Percentiles rank a stretch among this genome's conserved stretches.
Conservation (phyloP, 2,113 vertebrate genomes). For the Lamprotornis superbus region DNA sequence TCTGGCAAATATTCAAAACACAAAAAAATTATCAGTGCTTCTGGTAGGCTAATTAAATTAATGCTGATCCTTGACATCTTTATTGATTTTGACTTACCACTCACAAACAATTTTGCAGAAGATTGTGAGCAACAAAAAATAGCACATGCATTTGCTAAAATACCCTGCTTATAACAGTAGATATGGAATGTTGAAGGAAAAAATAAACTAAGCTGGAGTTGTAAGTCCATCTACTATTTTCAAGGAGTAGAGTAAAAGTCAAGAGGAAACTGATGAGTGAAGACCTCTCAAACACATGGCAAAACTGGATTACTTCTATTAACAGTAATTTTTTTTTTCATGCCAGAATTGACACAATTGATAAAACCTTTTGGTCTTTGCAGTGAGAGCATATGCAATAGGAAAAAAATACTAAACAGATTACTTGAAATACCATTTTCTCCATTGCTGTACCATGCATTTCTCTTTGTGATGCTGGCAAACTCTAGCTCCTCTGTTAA, state of each 20-base stretch:
- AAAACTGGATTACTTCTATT: background rate
- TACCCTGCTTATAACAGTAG: background rate
- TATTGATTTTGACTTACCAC: background rate
- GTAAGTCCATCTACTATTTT: background rate
- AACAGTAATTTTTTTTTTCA: background rate
- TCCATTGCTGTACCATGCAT: background rate
- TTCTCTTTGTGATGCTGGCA: background rate
- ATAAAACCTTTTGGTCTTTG: background rate
- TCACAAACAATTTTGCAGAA: background rate
- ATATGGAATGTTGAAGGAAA: slow-evolving; percentile 2
- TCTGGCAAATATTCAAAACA: background rate
- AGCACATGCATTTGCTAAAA: background rate
- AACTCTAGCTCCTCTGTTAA: background rate
- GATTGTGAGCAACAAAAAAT: background rate
- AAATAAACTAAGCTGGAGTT: background rate
- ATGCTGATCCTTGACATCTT: background rate
- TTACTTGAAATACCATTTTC: background rate
- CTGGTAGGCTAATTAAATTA: slow-evolving; percentile 15
- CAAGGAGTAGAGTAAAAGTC: background rate
- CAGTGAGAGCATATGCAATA: background rate
- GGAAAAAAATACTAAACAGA: slow-evolving; percentile 17
- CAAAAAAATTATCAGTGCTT: background rate
- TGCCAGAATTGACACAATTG: background rate
- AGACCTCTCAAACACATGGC: background rate
- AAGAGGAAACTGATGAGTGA: background rate